Percentiles rank a stretch among this genome's conserved stretches.
Conservation (phyloP, 2,113 vertebrate species). For the Herpetotheres cachinnans region DNA sequence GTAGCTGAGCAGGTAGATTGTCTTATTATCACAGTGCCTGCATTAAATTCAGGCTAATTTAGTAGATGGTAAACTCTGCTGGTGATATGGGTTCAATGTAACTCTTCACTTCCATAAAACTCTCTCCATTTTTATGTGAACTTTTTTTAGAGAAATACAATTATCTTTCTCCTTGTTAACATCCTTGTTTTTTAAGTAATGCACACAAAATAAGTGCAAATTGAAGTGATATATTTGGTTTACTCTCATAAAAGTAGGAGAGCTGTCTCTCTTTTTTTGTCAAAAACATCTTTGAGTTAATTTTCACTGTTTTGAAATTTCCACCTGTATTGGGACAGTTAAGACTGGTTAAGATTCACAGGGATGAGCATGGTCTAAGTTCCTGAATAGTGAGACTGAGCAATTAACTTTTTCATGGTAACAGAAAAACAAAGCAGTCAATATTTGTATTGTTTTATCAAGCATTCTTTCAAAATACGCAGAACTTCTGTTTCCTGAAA, state of each 20-base stretch:
- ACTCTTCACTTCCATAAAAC: background rate
- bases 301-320: background rate
- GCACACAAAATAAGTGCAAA: background rate
- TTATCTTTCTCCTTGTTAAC: background rate
- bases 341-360: background rate
- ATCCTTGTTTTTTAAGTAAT: background rate
- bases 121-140: background rate
- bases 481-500: background rate
- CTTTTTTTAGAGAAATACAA: background rate
- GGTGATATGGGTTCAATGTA: background rate
- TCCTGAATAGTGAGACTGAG: background rate
- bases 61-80: background rate
- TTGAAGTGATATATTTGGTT: background rate
- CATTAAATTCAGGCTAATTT: conserved; percentile 46
- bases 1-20: conserved; percentile 44
- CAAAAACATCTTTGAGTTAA: background rate
- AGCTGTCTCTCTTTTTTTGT: background rate
- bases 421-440: background rate
- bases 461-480: background rate
- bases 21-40: conserved; percentile 19
- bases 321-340: background rate
- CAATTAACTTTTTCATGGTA: background rate
- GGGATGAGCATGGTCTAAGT: background rate
- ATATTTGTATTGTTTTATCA: background rate
- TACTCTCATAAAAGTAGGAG: background rate